These are phyloP conservation scores for Drosophila pandora DNA, from an alignment of 1,140 invertebrate species.

Conservation along the genomic window DNA sequence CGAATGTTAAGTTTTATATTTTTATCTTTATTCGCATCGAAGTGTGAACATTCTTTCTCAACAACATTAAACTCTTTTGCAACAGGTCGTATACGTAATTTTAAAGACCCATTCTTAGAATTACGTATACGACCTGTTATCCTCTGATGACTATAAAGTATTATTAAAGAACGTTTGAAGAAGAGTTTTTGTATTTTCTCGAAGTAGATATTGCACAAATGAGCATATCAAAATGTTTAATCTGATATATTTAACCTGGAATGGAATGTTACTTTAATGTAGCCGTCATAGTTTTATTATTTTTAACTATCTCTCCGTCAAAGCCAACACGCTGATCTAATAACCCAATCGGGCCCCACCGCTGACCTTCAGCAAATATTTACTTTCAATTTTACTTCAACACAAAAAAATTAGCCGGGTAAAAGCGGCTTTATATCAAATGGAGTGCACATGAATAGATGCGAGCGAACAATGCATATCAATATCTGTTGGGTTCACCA, in stretches of 20 bases:
- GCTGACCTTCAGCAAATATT: conserved; percentile 72
- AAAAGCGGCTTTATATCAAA: conserved; percentile 42
- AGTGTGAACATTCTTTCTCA: too few relatives aligned
- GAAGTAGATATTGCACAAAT: too few relatives aligned
- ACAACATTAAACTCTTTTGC: too few relatives aligned
- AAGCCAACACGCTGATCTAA: conserved; percentile 68
- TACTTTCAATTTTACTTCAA: conserved; percentile 69
- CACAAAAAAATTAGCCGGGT: conserved; percentile 46
- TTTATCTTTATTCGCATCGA: too few relatives aligned
- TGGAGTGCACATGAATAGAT: conserved; percentile 25
- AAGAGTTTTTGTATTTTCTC: too few relatives aligned
- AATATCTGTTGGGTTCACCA: conserved; percentile 65
- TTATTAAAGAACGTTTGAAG: too few relatives aligned
- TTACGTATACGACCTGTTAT: not conserved
- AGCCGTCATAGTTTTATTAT: not conserved
- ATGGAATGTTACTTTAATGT: not conserved
- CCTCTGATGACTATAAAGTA: not conserved
- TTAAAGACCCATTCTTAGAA: not conserved
- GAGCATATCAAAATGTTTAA: too few relatives aligned
- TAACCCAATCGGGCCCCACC: conserved; percentile 48
- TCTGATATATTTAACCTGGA: not conserved
- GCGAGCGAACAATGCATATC: conserved; percentile 57
- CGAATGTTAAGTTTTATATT: too few relatives aligned
- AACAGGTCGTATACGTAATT: not conserved
- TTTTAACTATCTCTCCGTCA: not conserved